phyloP scores from a whole-genome alignment of 2,888 invertebrate genomes.

The Vanessa cardui region DNA sequence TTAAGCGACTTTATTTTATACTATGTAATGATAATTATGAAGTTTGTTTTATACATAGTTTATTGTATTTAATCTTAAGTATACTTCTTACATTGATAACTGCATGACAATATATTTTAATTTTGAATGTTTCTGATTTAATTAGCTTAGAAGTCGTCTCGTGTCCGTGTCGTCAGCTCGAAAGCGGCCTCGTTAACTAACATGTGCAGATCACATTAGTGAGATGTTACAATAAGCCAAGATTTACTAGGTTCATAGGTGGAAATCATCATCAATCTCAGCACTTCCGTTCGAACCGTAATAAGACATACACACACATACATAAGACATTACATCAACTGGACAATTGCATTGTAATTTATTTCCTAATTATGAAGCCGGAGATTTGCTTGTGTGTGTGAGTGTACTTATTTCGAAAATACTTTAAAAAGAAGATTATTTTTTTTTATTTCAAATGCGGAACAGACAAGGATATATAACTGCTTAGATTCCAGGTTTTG shows the following conservation, averaged over 20 bases:
- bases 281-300: constrained; percentile 33
- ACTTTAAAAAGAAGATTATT: no score
- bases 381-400: no score
- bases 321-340: not conserved
- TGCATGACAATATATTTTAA: not conserved
- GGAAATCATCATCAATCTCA: constrained; percentile 41
- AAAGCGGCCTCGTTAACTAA: constrained; percentile 34
- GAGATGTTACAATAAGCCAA: constrained; percentile 46
- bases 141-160: not conserved
- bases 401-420: no score
- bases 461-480: no score
- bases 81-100: no score
- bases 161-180: constrained; percentile 25
- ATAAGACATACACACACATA: constrained; percentile 26
- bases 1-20: no score
- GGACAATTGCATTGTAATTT: not conserved
- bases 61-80: no score
- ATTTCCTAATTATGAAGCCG: not conserved
- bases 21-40: no score
- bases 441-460: no score
- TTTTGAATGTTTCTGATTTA: no score
- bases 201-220: constrained; percentile 47
- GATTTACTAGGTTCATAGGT: constrained; percentile 50
- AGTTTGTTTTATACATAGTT: no score
- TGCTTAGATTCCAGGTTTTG: no score